These are phyloP conservation scores for Caenorhabditis auriculariae DNA, from an alignment of 2,888 invertebrate species.

Conservation along the genomic window DNA sequence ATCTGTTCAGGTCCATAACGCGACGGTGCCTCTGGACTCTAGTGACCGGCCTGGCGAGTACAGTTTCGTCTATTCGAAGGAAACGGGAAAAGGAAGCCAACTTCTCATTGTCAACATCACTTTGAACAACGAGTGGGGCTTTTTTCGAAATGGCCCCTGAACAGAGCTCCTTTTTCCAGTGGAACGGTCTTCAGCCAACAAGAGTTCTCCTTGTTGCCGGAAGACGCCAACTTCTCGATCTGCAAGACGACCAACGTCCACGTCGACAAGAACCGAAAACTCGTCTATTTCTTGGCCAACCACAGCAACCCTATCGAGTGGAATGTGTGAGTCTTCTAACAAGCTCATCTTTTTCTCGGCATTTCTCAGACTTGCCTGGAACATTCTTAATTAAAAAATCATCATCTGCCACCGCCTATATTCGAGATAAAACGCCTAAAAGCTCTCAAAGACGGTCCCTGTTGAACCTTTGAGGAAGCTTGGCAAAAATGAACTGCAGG, in stretches of 20 bases:
- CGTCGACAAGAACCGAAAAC: slow-evolving; percentile 41
- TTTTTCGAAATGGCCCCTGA: no score
- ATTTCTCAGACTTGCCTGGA: slow-evolving; percentile 3
- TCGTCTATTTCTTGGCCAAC: slow-evolving; percentile 55
- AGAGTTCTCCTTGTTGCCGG: no score
- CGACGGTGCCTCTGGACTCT: slow-evolving; percentile 24
- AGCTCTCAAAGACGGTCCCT: no score
- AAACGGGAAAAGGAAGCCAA: slow-evolving; percentile 8
- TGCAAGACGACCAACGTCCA: slow-evolving; percentile 46
- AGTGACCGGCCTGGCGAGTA: slow-evolving; percentile 14
- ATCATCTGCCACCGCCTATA: no score
- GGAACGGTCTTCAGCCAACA: neutral
- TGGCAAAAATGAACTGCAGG: no score
- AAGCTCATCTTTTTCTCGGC: neutral
- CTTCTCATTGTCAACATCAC: slow-evolving; percentile 2
- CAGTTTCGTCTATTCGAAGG: slow-evolving; percentile 21
- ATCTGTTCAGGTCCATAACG: slow-evolving; percentile 29
- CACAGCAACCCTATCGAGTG: slow-evolving; percentile 38
- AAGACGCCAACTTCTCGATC: slow-evolving; percentile 26
- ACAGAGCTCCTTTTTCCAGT: neutral
- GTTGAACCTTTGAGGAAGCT: no score
- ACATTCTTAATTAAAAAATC: no score
- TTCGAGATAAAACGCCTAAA: no score
- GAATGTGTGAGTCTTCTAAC: slow-evolving; percentile 36
- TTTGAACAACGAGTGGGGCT: no score